Base-by-base conservation (phyloP, 2,113 vertebrate species). In the Seriola aureovittata region DNA sequence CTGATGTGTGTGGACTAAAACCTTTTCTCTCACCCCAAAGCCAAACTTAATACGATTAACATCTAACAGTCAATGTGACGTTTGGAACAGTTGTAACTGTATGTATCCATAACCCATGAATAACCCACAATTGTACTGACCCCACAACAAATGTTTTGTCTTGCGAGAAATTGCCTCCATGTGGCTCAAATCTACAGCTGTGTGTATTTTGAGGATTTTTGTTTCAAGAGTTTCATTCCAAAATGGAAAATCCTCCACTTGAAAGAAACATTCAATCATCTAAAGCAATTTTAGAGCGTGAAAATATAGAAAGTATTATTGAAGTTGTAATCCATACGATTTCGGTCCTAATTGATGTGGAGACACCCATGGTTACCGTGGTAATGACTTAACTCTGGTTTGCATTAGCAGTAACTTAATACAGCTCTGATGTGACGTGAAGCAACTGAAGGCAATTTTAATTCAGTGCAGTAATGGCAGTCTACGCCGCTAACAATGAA, bases 1-100 rank as follows among this genome's bases (percentile, higher is more conserved):
- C 83, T 73, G 46, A 68, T 72, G 34, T 69, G 50, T 80, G 72
- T 38, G 34, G 66, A 89, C 85, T 88, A 87, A 89, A 88, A 50
- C 5, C 38, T 34, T 68, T 55, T 72, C 57, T 75, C 67, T 82
- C 72, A 73, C 21, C 55, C 60, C 10, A 66, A 14, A 55, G 16
- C 12, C 36, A 57, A 73, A 78, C 4, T 3, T 64, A 71, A 75
- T 57, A 29, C 14, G 2, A 23, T 60, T 84, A 75, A 85, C 21
- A 14, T 52, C 16, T 55, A 46, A 38, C 46, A 52, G 32, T 76
- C 2, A 19, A 29, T 64, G 5, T 79, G 36, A 17, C 13, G 5
- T 71, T 81, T 85, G 48, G 12, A 52, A 23, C 40, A 38, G n/a
- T 69, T 32, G 3, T 34, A 5, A 38, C n/a, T 57, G 19, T 34